Percentiles rank a stretch among this genome's conserved stretches.
phyloP scores from a whole-genome alignment of 2,113 vertebrate species.

The Phrynocephalus versicolor region DNA sequence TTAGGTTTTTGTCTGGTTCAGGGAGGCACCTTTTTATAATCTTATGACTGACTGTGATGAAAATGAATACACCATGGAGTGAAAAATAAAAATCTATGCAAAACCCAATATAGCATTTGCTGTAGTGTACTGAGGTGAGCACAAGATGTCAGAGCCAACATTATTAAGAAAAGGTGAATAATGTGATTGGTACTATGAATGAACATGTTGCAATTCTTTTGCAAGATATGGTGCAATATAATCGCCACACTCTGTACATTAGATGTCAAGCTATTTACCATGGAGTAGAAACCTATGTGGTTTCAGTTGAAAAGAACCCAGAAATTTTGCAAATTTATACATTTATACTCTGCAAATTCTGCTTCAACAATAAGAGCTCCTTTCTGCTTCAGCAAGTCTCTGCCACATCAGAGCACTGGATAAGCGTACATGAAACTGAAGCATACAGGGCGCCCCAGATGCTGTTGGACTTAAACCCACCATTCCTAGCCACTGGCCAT shows the following conservation, averaged over 20 bases:
- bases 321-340: constrained; percentile 6
- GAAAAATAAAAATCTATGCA: not conserved
- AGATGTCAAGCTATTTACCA: not conserved
- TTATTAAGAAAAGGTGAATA: not conserved
- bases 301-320: not conserved
- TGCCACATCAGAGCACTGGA: too few relatives aligned
- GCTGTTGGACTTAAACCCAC: not conserved
- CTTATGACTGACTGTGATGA: not conserved
- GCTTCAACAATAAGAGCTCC: not conserved
- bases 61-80: not conserved
- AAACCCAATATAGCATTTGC: not conserved
- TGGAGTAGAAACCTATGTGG: not conserved
- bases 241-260: not conserved
- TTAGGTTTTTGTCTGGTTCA: not conserved
- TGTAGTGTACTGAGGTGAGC: not conserved
- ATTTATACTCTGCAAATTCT: not conserved
- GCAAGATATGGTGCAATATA: not conserved
- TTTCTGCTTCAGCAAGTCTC: not conserved
- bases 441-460: not conserved
- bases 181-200: not conserved
- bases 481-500: not conserved
- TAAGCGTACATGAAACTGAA: too few relatives aligned
- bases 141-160: not conserved
- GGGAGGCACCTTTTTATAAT: not conserved
- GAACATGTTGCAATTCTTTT: constrained; percentile 18